Percentiles rank a stretch among this genome's conserved stretches.
These are phyloP conservation scores for Echeneis naucrates DNA, from an alignment of 2,797 vertebrate species.

Conservation along the genomic window DNA sequence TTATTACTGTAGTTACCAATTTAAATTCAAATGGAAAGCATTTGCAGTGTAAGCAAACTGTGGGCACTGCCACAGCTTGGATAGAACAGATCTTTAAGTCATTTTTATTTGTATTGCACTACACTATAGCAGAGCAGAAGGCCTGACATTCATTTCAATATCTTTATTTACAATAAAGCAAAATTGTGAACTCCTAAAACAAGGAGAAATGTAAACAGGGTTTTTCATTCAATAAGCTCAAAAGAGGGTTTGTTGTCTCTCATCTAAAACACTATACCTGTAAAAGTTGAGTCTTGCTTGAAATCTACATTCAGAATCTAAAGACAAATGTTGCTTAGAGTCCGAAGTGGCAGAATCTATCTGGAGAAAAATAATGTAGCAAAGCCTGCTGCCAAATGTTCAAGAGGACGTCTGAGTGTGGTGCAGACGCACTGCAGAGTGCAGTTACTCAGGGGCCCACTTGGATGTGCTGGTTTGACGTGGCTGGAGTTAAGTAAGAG, in stretches of 20 bases:
- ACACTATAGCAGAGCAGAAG: conserved; percentile 90
- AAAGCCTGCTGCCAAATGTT: conserved; percentile 85
- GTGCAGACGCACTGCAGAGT: conserved; percentile 72
- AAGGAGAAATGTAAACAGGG: conserved; percentile 89
- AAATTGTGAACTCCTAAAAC: conserved; percentile 78
- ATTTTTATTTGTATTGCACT: conserved; percentile 78
- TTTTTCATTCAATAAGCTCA: conserved; percentile 79
- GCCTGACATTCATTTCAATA: conserved; percentile 86
- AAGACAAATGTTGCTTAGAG: conserved; percentile 60
- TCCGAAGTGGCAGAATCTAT: conserved; percentile 46
- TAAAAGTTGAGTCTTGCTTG: conserved; percentile 65
- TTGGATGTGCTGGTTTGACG: conserved; percentile 76
- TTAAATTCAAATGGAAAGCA: conserved; percentile 64
- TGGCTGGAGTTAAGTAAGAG: conserved; percentile 59
- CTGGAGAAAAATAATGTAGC: conserved; percentile 71
- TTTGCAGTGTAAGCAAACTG: conserved; percentile 51
- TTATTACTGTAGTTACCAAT: conserved; percentile 72
- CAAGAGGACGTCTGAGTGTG: conserved; percentile 47
- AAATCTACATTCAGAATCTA: conserved; percentile 81
- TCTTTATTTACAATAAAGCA: conserved; percentile 89
- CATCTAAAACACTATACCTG: conserved; percentile 69
- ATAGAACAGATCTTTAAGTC: conserved; percentile 67
- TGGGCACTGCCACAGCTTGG: conserved; percentile 62
- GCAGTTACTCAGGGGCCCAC: conserved; percentile 69
- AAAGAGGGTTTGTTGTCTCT: conserved; percentile 59